A percentile compares a stretch with the other conserved stretches of the same genome.
Evolutionary conservation across 2,888 invertebrate species (phyloP).

Genomic region (Apotomis turbidana): DNA sequence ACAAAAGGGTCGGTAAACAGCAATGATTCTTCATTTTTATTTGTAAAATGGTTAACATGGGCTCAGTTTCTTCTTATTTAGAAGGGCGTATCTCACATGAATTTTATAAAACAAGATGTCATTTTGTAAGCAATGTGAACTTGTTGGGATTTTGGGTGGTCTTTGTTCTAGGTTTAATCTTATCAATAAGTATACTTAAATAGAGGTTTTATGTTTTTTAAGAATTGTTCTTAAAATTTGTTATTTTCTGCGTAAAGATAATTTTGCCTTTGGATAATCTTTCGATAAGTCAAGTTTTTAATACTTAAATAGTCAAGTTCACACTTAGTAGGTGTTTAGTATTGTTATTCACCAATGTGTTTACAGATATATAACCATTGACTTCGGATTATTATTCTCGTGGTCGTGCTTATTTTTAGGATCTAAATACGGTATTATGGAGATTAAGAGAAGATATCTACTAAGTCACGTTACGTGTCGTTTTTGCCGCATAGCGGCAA

Average conservation of each 20-base stretch:
- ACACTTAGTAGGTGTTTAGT: too few species aligned
- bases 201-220: conserved; percentile 3
- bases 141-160: conserved; percentile 22
- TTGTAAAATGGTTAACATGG: conserved; percentile 43
- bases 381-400: too few species aligned
- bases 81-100: conserved; percentile 1
- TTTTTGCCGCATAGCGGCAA: neutral
- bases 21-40: conserved; percentile 46
- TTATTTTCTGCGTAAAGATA: neutral
- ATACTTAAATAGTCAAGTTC: neutral
- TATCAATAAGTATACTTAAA: neutral
- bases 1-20: conserved; percentile 47
- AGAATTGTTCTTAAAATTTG: neutral
- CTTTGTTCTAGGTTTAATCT: conserved; percentile 15
- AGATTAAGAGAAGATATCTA: neutral
- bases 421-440: too few species aligned
- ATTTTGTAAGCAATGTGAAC: neutral
- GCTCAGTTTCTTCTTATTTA: conserved; percentile 41
- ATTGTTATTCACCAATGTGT: too few species aligned
- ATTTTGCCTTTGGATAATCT: neutral
- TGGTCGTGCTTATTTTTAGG: too few species aligned
- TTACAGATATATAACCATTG: too few species aligned
- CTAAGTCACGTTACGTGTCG: neutral
- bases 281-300: neutral
- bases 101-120: neutral